These are phyloP conservation scores for Chydorus sphaericus DNA, from an alignment of 2,888 invertebrate species.

Conservation along the genomic window DNA sequence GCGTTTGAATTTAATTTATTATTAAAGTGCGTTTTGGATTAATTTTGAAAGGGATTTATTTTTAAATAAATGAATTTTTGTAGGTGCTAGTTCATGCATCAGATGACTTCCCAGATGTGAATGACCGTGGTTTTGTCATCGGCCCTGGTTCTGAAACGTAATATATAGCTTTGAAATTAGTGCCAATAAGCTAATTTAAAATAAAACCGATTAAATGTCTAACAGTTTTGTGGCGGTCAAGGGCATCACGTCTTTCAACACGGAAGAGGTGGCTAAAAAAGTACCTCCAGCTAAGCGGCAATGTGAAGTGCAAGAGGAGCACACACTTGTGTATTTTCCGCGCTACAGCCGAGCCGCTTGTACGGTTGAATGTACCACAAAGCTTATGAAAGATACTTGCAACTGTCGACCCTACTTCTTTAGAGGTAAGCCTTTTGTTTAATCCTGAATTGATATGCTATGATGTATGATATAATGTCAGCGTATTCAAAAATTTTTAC, in stretches of 20 bases:
- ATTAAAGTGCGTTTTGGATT: background rate
- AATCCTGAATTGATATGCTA: background rate
- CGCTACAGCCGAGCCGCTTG: background rate
- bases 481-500: background rate
- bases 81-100: constrained; percentile 8
- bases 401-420: background rate
- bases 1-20: no score
- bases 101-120: constrained; percentile 9
- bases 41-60: background rate
- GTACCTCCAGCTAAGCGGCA: background rate
- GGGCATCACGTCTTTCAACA: background rate
- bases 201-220: background rate
- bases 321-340: background rate
- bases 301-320: background rate
- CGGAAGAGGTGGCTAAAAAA: background rate
- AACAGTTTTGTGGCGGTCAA: background rate
- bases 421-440: background rate
- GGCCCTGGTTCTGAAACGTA: background rate
- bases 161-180: background rate
- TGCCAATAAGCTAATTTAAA: background rate
- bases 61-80: background rate
- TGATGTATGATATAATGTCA: background rate
- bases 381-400: background rate
- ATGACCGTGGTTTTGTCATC: constrained; percentile 1
- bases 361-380: background rate